A percentile compares a stretch with the other conserved stretches of the same genome.
These are phyloP conservation scores for Atlantisia rogersi DNA, from an alignment of 2,113 vertebrate species.

Conservation along the genomic window DNA sequence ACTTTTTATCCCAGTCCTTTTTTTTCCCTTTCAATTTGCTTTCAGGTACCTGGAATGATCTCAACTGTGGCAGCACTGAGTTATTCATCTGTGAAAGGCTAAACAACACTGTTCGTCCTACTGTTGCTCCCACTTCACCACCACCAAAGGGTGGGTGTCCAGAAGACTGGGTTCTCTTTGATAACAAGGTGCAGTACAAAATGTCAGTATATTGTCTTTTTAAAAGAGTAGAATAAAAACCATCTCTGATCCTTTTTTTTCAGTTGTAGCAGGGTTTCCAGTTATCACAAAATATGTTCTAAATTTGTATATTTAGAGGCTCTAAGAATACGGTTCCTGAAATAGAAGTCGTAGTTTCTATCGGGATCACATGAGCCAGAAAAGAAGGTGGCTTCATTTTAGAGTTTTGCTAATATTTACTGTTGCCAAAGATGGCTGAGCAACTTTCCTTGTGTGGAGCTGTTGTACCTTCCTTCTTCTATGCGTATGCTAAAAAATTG, in stretches of 20 bases:
- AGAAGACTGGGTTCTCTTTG: conserved; percentile 83
- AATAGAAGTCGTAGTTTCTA: background rate
- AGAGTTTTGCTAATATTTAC: background rate
- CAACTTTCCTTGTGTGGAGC: background rate
- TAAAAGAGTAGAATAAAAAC: background rate
- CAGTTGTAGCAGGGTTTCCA: background rate
- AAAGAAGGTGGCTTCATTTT: background rate
- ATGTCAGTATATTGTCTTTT: background rate
- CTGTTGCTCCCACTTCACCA: conserved; percentile 71
- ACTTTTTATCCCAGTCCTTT: background rate
- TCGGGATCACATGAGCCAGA: background rate
- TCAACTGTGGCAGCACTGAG: conserved; percentile 87
- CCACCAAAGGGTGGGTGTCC: conserved; percentile 81
- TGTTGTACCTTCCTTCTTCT: background rate
- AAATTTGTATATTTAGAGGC: background rate
- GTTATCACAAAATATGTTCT: background rate
- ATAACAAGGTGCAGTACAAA: conserved; percentile 81
- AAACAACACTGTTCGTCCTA: conserved; percentile 78
- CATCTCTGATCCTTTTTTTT: background rate
- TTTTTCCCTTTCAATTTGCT: background rate
- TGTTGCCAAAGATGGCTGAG: background rate
- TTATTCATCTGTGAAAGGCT: conserved; percentile 90
- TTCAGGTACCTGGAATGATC: conserved; percentile 95
- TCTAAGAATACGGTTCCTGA: background rate
- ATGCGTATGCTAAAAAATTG: background rate